Percentiles rank a stretch among this genome's conserved stretches.
Conservation (phyloP, 2,113 vertebrate species). For the Noctilio leporinus region DNA sequence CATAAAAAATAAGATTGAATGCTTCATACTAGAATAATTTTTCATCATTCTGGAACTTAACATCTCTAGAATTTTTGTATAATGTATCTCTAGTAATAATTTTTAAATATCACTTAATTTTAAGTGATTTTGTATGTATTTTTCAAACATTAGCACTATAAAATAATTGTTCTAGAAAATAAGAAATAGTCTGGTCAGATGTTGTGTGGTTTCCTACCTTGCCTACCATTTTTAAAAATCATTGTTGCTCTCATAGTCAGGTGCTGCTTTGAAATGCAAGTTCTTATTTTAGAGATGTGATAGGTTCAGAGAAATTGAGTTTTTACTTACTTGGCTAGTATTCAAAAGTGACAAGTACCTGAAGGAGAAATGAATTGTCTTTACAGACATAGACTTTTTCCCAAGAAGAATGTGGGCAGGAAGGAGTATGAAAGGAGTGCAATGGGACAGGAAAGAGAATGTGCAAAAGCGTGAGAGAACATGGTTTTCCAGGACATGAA, state of each 20-base stretch:
- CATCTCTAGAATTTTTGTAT: not conserved
- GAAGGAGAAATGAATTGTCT: not conserved
- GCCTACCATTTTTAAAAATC: not conserved
- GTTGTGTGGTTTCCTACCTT: not conserved
- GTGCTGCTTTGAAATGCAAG: not conserved
- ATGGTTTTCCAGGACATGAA: not conserved
- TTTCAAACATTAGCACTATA: not conserved
- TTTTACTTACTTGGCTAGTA: not conserved
- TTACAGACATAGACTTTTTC: not conserved
- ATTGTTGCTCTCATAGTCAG: not conserved
- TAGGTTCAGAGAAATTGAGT: not conserved
- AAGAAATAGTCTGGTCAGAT: not conserved
- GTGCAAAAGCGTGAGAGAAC: not conserved
- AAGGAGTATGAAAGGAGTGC: not conserved
- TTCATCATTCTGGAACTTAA: not conserved
- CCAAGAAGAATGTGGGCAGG: not conserved
- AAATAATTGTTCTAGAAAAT: not conserved
- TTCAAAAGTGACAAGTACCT: not conserved
- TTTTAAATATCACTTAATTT: not conserved
- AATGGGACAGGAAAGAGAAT: not conserved
- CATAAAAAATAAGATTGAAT: not conserved
- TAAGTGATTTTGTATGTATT: not conserved
- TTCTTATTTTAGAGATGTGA: not conserved
- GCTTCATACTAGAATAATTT: not conserved
- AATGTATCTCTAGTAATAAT: not conserved